Conservation (phyloP, 2,888 invertebrate genomes). For the Microctonus brassicae region DNA sequence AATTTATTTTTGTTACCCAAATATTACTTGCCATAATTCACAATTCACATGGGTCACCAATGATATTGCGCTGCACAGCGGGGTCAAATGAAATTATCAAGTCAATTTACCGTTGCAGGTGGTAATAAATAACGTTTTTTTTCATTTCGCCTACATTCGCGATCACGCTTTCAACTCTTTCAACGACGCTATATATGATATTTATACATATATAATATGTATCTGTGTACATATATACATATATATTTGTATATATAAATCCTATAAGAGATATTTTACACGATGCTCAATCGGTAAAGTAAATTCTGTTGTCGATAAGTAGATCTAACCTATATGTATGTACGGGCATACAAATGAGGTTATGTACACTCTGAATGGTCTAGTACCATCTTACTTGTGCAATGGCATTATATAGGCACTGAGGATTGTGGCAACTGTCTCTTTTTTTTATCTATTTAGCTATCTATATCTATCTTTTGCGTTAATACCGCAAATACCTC, state of each 20-base stretch:
- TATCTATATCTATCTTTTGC: too few species aligned
- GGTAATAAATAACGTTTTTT: constrained; percentile 53
- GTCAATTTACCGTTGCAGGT: constrained; percentile 49
- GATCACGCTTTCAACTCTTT: constrained; percentile 48
- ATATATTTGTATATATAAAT: not conserved
- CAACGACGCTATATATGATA: constrained; percentile 24
- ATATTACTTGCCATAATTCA: constrained; percentile 17
- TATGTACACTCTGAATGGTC: not conserved
- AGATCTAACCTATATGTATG: not conserved
- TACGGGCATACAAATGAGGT: too few species aligned
- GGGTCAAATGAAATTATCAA: constrained; percentile 8
- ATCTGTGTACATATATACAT: not conserved
- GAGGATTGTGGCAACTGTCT: constrained; percentile 19
- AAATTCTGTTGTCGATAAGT: constrained; percentile 23
- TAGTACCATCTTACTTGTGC: constrained; percentile 14
- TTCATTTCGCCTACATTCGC: constrained; percentile 55
- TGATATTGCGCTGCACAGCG: constrained; percentile 3
- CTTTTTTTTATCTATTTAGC: constrained; percentile 16
- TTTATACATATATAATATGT: not conserved
- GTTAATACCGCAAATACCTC: too few species aligned
- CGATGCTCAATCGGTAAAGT: constrained; percentile 19
- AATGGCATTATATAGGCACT: too few species aligned
- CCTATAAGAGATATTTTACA: constrained; percentile 12
- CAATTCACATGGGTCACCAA: not conserved
- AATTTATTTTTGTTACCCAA: not conserved